Evolutionary conservation across 1,140 invertebrate genomes (phyloP).

Genomic region (Ridgeia piscesae): DNA sequence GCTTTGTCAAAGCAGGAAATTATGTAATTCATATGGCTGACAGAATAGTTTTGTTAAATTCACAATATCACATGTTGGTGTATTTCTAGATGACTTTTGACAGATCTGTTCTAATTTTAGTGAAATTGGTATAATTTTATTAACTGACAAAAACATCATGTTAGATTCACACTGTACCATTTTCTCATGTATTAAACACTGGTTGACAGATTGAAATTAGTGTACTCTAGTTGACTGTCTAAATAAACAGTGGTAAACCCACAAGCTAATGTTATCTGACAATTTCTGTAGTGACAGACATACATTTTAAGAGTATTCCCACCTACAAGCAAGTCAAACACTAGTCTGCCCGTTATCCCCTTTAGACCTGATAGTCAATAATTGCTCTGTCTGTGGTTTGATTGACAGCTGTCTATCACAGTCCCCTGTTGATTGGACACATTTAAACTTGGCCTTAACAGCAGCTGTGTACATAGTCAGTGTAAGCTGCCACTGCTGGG

Average conservation of each 20-base stretch:
- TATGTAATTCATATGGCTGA: neutral
- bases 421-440: neutral
- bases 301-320: neutral
- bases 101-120: neutral
- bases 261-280: neutral
- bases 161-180: neutral
- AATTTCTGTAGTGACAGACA: neutral
- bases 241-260: neutral
- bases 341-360: neutral
- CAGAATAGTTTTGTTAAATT: neutral
- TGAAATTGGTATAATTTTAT: neutral
- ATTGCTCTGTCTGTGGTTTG: neutral
- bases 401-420: neutral
- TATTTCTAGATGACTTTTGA: neutral
- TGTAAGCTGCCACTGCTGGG: neutral
- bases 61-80: neutral
- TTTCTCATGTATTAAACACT: neutral
- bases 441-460: neutral
- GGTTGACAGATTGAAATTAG: neutral
- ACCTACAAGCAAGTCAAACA: neutral
- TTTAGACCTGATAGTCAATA: neutral
- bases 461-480: neutral
- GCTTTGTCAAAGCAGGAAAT: neutral
- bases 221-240: neutral
- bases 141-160: neutral